These are phyloP conservation scores for Porites australiensis DNA, from an alignment of 64 coral and sea anemone species.

Conservation along the genomic window DNA sequence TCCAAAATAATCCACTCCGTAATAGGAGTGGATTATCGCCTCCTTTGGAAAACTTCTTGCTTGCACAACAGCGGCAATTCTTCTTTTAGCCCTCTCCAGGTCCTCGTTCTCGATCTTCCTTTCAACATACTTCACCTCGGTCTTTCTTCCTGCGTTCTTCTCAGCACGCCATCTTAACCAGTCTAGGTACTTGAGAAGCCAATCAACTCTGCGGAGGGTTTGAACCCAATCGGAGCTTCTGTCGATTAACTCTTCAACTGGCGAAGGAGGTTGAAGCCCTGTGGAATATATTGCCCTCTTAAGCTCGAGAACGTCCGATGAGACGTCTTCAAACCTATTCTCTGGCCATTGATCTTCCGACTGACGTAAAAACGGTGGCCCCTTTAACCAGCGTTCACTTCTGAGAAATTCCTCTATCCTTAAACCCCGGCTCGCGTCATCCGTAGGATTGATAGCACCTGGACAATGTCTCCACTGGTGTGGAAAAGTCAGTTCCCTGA, in stretches of 20 bases:
- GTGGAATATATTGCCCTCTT: background rate
- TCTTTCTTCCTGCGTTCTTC: background rate
- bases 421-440: slow-evolving; percentile 13
- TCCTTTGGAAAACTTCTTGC: background rate
- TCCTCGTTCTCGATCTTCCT: background rate
- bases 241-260: background rate
- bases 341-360: slow-evolving; percentile 42
- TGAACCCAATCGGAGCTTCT: background rate
- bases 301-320: background rate
- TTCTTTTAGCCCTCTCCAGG: background rate
- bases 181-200: slow-evolving; percentile 7
- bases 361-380: slow-evolving; percentile 29
- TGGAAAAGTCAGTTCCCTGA: background rate
- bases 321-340: background rate
- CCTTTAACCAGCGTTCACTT: slow-evolving; percentile 30
- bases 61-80: slow-evolving; percentile 18
- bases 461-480: slow-evolving; percentile 61
- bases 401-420: background rate
- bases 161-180: background rate
- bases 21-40: slow-evolving; percentile 16
- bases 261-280: background rate
- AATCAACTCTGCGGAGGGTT: background rate
- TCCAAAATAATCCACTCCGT: slow-evolving; percentile 66
- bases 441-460: background rate
- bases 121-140: background rate